Conservation (phyloP, 2,797 vertebrate genomes). For the Huso huso region DNA sequence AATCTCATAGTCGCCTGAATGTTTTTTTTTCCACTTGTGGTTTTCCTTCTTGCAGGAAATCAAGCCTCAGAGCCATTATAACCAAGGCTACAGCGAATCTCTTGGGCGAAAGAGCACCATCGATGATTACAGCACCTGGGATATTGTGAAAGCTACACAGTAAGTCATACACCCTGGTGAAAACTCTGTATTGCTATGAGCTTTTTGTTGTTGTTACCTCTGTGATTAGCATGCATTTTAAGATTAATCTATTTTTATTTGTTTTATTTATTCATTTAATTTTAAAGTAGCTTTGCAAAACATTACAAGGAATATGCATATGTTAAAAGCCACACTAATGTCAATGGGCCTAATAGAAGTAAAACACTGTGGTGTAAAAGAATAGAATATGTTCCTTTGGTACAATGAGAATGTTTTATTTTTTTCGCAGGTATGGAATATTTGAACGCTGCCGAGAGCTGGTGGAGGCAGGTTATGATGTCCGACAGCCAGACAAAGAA, state of each 20-base stretch:
- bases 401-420: background rate
- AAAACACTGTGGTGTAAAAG: background rate
- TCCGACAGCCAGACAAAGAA: slow-evolving; percentile 96
- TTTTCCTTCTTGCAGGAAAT: slow-evolving; percentile 68
- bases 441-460: slow-evolving; percentile 93
- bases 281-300: too few relatives aligned
- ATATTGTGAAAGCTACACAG: slow-evolving; percentile 98
- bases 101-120: slow-evolving; percentile 86
- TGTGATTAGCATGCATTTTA: too few relatives aligned
- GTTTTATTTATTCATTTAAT: slow-evolving; percentile 3
- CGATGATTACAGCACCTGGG: slow-evolving; percentile 98
- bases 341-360: background rate
- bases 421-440: slow-evolving; percentile 78
- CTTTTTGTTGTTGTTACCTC: too few relatives aligned
- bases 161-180: slow-evolving; percentile 52
- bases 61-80: slow-evolving; percentile 91
- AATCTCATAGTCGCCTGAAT: too few relatives aligned
- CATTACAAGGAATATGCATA: background rate
- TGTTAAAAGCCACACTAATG: background rate
- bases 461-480: slow-evolving; percentile 97
- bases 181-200: too few relatives aligned
- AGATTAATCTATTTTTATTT: slow-evolving; percentile 9
- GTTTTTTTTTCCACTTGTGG: background rate
- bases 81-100: slow-evolving; percentile 87
- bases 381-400: too few relatives aligned